phyloP scores from a whole-genome alignment of 2,797 vertebrate species.

The Scleropages formosus region DNA sequence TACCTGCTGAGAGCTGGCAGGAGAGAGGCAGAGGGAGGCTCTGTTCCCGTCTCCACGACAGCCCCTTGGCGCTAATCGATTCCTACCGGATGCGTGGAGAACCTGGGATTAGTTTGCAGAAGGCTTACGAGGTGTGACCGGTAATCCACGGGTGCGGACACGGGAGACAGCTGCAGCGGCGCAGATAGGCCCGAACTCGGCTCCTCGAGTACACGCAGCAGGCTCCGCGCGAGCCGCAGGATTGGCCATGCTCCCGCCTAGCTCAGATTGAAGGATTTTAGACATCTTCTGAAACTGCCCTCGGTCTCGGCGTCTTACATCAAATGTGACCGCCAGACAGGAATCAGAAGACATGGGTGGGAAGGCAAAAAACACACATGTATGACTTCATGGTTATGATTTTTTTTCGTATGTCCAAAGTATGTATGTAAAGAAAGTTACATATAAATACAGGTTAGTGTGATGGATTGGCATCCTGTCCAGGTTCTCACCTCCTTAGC shows the following conservation, averaged over 20 bases:
- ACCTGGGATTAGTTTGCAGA: conserved; percentile 53
- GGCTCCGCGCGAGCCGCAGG: background rate
- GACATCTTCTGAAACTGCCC: background rate
- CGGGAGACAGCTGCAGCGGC: conserved; percentile 44
- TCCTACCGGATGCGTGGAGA: conserved; percentile 47
- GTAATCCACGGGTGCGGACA: conserved; percentile 50
- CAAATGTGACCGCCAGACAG: background rate
- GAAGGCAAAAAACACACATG: too few species aligned
- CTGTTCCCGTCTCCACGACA: conserved; percentile 19
- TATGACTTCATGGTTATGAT: too few species aligned
- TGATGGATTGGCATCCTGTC: too few species aligned
- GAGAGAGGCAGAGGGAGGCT: conserved; percentile 47
- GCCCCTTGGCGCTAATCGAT: conserved; percentile 51
- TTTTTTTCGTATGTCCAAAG: too few species aligned
- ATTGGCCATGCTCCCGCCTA: conserved; percentile 1
- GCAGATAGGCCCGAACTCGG: conserved; percentile 43
- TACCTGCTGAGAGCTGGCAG: background rate
- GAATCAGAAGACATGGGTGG: too few species aligned
- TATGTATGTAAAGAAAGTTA: too few species aligned
- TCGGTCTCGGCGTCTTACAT: background rate
- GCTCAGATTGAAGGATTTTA: background rate
- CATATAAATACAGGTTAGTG: too few species aligned
- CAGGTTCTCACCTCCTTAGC: too few species aligned
- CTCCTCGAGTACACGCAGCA: background rate
- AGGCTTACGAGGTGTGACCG: conserved; percentile 55